Percentiles rank a stretch among this genome's conserved stretches.
Conservation (phyloP, 2,113 vertebrate genomes). For the Gymnorhina tibicen region DNA sequence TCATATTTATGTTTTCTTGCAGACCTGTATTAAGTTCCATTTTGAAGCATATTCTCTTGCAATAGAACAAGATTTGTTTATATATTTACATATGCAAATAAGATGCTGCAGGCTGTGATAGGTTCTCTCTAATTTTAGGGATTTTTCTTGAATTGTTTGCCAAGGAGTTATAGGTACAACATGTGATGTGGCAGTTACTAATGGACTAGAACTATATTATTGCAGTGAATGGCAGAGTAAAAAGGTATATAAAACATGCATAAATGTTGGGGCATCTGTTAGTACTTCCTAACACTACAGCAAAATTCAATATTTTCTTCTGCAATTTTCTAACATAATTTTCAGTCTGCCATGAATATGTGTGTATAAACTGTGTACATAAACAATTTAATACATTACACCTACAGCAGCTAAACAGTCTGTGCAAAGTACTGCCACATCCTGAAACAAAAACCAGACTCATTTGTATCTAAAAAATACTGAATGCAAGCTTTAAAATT, state of each 20-base stretch:
- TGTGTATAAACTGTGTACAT: not conserved
- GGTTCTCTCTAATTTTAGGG: not conserved
- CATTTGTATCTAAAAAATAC: not conserved
- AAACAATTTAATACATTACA: not conserved
- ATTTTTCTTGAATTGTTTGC: not conserved
- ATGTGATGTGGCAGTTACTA: not conserved
- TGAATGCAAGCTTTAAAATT: not conserved
- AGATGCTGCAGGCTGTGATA: not conserved
- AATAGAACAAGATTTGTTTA: not conserved
- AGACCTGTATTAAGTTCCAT: not conserved
- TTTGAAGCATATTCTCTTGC: not conserved
- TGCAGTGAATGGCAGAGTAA: not conserved
- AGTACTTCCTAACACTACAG: not conserved
- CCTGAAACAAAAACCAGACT: not conserved
- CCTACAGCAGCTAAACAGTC: not conserved
- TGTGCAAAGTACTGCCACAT: not conserved
- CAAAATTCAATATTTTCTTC: not conserved
- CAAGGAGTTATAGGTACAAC: not conserved
- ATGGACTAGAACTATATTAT: not conserved
- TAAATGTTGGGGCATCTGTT: not conserved
- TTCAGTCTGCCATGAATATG: not conserved
- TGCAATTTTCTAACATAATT: not conserved
- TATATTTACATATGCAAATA: not conserved
- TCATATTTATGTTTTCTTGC: not conserved
- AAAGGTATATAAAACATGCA: not conserved